Base-by-base conservation (phyloP, 2,113 vertebrate genomes). In the Catagonus wagneri region DNA sequence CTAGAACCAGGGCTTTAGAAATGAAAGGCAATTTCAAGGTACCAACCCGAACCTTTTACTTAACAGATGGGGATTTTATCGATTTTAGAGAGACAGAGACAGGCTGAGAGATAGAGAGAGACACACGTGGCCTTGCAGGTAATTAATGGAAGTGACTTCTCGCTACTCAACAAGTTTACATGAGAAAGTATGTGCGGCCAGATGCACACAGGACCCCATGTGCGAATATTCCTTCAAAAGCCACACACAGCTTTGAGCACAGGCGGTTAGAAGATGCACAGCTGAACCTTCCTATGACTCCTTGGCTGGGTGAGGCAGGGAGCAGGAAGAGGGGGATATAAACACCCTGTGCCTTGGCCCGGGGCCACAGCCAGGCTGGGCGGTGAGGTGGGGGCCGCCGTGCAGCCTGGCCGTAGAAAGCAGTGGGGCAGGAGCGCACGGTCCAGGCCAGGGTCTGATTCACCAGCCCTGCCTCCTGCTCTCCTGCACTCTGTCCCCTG, bases 361-460 rank as follows among this genome's bases (percentile, higher is more conserved):
- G 61, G 66, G 12, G 32, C 60, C 29, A 9, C 76, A 22, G 72
- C 29, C 32, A 11, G 11, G 36, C 0, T n/a, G 54, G 56, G 16
- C 4, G 14, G 71, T 11, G 3, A 9, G 74, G 13, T 2, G 10
- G 32, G 65, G 54, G 63, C 27, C 17, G 68, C 27, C 2, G 44
- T 65, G 52, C 4, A 10, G 54, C 39, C 78, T 29, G 63, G 54
- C 44, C 12, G 3, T 22, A n/a, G 29, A 27, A 0, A 3, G 14
- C 10, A 7, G 34, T 34, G 15, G 0, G 4, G 14, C 16, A 6
- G 10, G 72, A 36, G 6, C 63, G 6, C 29, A 10, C 23, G 34
- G 65, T 22, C 4, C 15, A 44, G 44, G 29, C 22, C 36, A 4
- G 36, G 54, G 20, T 10, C 76, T 14, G 54, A 20, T 12, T 9